A percentile compares a stretch with the other conserved stretches of the same genome.
phyloP scores from a whole-genome alignment of 2,888 invertebrate genomes.

The Cryptus viduatorius region DNA sequence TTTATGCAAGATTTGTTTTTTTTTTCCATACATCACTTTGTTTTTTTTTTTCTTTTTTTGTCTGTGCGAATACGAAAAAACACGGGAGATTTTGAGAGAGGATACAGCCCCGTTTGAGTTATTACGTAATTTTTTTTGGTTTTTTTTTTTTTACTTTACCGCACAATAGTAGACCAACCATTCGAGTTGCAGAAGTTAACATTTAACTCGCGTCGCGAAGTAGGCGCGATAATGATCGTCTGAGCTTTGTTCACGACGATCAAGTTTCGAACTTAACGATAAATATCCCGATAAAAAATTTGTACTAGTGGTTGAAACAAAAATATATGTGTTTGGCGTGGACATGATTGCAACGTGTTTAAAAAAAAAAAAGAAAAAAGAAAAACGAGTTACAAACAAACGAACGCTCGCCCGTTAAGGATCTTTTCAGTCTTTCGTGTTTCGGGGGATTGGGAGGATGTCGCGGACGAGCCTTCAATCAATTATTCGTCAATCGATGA shows the following conservation, averaged over 20 bases:
- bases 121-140: not conserved
- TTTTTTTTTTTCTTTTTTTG: conserved; percentile 13
- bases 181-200: conserved; percentile 11
- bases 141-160: conserved; percentile 11
- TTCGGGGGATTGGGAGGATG: conserved; percentile 61
- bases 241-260: conserved; percentile 41
- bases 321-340: conserved; percentile 33
- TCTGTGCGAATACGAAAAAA: conserved; percentile 20
- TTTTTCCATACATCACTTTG: not conserved
- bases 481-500: conserved; percentile 53
- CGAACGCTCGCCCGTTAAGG: conserved; percentile 70
- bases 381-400: conserved; percentile 49
- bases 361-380: conserved; percentile 35
- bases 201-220: not conserved
- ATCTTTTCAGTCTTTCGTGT: conserved; percentile 77
- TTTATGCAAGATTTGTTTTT: not conserved
- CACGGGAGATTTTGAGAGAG: conserved; percentile 35
- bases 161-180: conserved; percentile 2
- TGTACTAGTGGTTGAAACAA: conserved; percentile 68
- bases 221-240: conserved; percentile 39
- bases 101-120: conserved; percentile 19
- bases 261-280: conserved; percentile 59
- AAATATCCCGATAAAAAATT: conserved; percentile 68
- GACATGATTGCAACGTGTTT: conserved; percentile 18
- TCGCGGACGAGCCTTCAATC: conserved; percentile 69